Base-by-base conservation (phyloP, 2,113 vertebrate genomes). In the Crotalus tigris region DNA sequence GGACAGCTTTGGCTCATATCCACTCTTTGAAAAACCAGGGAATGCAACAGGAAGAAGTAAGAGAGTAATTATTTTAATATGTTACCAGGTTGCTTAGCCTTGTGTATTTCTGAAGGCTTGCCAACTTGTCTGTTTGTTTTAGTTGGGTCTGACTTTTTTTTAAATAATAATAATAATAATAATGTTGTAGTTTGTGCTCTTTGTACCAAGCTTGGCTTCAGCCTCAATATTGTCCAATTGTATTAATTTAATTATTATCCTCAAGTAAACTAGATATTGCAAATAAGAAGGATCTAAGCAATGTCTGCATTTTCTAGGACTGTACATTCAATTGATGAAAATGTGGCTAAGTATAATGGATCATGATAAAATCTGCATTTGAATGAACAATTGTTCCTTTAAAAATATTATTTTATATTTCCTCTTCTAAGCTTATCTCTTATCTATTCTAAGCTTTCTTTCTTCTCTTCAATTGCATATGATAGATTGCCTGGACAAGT, bases 1-100 rank as follows among this genome's bases (percentile, higher is more conserved):
- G 90, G 94, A 95, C 92, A 96, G 95, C 94, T 4, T 85, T 44
- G 7, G 94, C 93, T 94, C 89, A 24, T n/a, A n/a, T 92, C 11
- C 91, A 88, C 39, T 90, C n/a, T 87, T 23, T 61, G 4, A 7
- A 75, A 55, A 87, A 54, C 51, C 49, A 24, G 4, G 86, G 89
- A 58, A n/a, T n/a, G 17, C 33, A n/a, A 59, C 3, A 1, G 39
- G 21, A 81, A 91, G 54, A 23, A 89, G 39, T 15, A 85, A 49
- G 24, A 21, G n/a, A 53, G n/a, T 21, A 81, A 54, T 54, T 39
- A 81, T 81, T 81, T 81, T 81, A 89, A 89, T 55, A 3, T 0
- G 24, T 57, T 57, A 91, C 17, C 19, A 21, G n/a, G 64, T n/a
- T 39, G 64, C 49, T 91, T 23, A 81, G 51, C 10, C 51, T 59